Base-by-base conservation (phyloP, 2,113 vertebrate genomes). In the Solenodon paradoxus region DNA sequence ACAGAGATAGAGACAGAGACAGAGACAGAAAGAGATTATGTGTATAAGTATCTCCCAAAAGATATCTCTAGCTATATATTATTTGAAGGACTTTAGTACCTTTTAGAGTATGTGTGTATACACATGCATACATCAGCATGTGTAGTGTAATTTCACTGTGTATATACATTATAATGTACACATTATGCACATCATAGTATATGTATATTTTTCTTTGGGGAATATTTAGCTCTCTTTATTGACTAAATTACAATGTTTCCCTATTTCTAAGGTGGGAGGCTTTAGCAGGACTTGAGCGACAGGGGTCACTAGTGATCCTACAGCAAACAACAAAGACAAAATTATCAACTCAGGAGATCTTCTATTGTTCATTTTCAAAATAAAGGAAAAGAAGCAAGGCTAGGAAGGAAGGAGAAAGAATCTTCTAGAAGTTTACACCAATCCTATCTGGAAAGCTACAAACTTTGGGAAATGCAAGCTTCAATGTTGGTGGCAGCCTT, bases 81-180 rank as follows among this genome's bases (percentile, higher is more conserved):
- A n/a, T n/a, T n/a, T n/a, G n/a, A n/a, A n/a, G n/a, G n/a, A n/a
- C n/a, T n/a, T n/a, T n/a, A n/a, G n/a, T n/a, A n/a, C n/a, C n/a
- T n/a, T n/a, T n/a, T n/a, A n/a, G n/a, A n/a, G n/a, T n/a, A n/a
- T n/a, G n/a, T n/a, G n/a, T n/a, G n/a, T n/a, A n/a, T n/a, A 77
- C 2, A 20, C 32, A 20, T 2, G 16, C 19, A n/a, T 9, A 19
- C 9, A 22, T 4, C n/a, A n/a, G n/a, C n/a, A n/a, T 51, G 3
- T 66, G 19, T 19, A 66, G 15, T 51, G 28, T 49, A 53, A n/a
- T 68, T 84, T 79, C 57, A 20, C 57, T 80, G 32, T 17, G 32
- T 47, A 7, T 17, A 2, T 24, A 35, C 7, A 15, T 20, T 35
- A 53, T 15, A 35, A 20, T 20, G 38, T 9, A 35, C 5, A 55